Conservation (phyloP, 1,140 invertebrate species). For the Potamilus streckersoni region DNA sequence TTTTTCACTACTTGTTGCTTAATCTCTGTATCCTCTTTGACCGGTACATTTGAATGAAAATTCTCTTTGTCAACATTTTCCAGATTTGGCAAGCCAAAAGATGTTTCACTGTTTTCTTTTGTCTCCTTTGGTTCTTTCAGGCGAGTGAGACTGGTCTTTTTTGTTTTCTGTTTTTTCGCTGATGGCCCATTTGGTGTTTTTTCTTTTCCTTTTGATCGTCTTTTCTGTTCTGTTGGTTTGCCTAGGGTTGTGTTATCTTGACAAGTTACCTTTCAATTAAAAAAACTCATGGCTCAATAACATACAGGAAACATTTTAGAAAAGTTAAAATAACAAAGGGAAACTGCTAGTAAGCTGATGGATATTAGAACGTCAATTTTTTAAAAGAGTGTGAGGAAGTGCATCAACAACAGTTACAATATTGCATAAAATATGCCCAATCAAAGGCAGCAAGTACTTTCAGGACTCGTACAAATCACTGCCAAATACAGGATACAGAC, state of each 20-base stretch:
- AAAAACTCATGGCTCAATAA: too few relatives aligned
- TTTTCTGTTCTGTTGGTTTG: conserved; percentile 36
- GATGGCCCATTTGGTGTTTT: conserved; percentile 36
- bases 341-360: too few relatives aligned
- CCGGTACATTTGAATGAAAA: neutral
- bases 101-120: conserved; percentile 17
- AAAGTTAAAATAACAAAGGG: too few relatives aligned
- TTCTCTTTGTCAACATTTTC: conserved; percentile 5
- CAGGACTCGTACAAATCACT: too few relatives aligned
- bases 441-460: too few relatives aligned
- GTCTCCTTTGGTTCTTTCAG: conserved; percentile 16
- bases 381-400: too few relatives aligned
- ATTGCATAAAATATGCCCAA: too few relatives aligned
- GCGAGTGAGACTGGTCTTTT: conserved; percentile 14
- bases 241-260: conserved; percentile 27
- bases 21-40: conserved; percentile 3
- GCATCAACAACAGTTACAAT: too few relatives aligned
- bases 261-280: conserved; percentile 19
- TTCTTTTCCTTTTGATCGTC: conserved; percentile 29
- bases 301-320: too few relatives aligned
- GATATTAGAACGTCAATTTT: too few relatives aligned
- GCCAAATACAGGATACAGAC: too few relatives aligned
- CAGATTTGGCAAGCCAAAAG: neutral
- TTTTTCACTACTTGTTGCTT: conserved; percentile 8
- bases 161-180: conserved; percentile 32